These are phyloP conservation scores for Heliopora coerulea DNA, from an alignment of 92 coral and sea anemone species.

Conservation along the genomic window DNA sequence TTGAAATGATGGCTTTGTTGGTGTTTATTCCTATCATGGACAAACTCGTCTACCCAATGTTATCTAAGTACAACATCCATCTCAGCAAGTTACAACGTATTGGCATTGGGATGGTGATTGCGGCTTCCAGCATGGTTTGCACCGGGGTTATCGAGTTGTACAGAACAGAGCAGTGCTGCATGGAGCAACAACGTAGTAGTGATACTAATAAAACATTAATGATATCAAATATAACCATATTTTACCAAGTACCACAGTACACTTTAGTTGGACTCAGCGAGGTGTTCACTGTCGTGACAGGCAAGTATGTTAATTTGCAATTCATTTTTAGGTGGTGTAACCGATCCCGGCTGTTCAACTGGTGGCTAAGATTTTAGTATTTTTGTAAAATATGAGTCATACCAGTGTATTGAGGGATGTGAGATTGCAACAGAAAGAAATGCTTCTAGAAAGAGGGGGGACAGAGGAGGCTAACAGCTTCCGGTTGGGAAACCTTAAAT, in stretches of 20 bases:
- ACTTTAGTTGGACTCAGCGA: slow-evolving; percentile 84
- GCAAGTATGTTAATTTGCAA: slow-evolving; percentile 43
- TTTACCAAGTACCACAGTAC: slow-evolving; percentile 91
- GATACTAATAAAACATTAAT: slow-evolving; percentile 8
- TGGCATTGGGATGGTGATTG: slow-evolving; percentile 84
- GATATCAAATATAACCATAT: slow-evolving; percentile 66
- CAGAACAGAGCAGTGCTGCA: slow-evolving; percentile 35
- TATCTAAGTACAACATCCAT: slow-evolving; percentile 56
- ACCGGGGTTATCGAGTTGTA: slow-evolving; percentile 72
- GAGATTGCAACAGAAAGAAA: too few relatives aligned
- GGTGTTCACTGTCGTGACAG: slow-evolving; percentile 74
- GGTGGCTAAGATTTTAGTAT: too few relatives aligned
- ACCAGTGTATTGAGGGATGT: too few relatives aligned
- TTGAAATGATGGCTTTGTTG: slow-evolving; percentile 57
- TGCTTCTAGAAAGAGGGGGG: too few relatives aligned
- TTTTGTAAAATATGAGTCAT: too few relatives aligned
- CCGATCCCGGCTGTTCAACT: too few relatives aligned
- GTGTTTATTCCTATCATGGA: slow-evolving; percentile 81
- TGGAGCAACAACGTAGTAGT: neutral
- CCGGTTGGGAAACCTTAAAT: too few relatives aligned
- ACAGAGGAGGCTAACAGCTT: too few relatives aligned
- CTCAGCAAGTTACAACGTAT: slow-evolving; percentile 79
- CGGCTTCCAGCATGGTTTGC: slow-evolving; percentile 69
- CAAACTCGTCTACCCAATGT: slow-evolving; percentile 73
- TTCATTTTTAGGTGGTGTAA: too few relatives aligned